A percentile compares a stretch with the other conserved stretches of the same genome.
These are phyloP conservation scores for Pogonus chalceus DNA, from an alignment of 1,140 invertebrate genomes.

Conservation along the genomic window DNA sequence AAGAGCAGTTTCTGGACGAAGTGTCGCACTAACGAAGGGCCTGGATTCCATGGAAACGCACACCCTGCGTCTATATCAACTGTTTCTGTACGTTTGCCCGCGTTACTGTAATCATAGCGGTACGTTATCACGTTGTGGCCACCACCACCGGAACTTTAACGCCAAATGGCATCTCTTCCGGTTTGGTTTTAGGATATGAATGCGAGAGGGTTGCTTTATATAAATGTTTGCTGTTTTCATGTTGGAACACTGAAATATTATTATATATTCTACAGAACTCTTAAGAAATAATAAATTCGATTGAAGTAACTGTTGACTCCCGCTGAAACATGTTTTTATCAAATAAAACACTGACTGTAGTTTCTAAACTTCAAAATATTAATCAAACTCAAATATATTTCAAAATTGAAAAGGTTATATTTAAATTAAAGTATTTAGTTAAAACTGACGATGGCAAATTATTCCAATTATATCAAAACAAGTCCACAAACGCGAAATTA, in stretches of 20 bases:
- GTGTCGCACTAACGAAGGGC: neutral
- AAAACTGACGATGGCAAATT: neutral
- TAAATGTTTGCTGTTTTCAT: neutral
- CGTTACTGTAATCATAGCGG: too few relatives aligned
- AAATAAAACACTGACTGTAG: neutral
- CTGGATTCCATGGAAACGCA: neutral
- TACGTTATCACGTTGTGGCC: too few relatives aligned
- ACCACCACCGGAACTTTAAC: neutral
- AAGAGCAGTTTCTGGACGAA: too few relatives aligned
- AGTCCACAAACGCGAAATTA: neutral
- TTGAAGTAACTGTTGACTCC: too few relatives aligned
- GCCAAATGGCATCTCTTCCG: neutral
- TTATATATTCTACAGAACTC: too few relatives aligned
- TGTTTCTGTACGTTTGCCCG: neutral
- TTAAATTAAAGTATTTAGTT: neutral
- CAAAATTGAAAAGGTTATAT: too few relatives aligned
- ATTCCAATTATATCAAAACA: neutral
- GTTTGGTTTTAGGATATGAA: neutral
- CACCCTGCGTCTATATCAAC: neutral
- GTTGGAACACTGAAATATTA: neutral
- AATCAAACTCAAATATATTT: too few relatives aligned
- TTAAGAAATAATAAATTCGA: too few relatives aligned
- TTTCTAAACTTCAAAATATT: neutral
- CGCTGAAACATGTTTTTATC: too few relatives aligned
- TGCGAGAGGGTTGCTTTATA: neutral